Conservation (phyloP, 2,888 invertebrate genomes). For the Opisthograptis luteolata region DNA sequence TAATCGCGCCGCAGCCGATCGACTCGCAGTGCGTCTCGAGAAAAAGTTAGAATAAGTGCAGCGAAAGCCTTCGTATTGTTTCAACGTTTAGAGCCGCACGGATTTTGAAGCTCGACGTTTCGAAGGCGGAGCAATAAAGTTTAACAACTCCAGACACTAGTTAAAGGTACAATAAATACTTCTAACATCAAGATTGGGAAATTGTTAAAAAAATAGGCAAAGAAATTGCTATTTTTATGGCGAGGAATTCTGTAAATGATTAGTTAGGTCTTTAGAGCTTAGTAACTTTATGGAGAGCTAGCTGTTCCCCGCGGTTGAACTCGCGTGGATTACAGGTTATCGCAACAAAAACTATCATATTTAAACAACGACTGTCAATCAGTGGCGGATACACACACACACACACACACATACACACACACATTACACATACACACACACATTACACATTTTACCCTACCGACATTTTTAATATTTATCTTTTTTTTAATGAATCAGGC, state of each 20-base stretch:
- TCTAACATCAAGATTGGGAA: slow-evolving; percentile 6
- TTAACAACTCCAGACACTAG: slow-evolving; percentile 20
- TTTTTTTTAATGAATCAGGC: no score
- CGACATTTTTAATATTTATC: no score
- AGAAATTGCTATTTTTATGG: not conserved
- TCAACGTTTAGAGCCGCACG: not conserved
- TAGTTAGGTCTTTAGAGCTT: no score
- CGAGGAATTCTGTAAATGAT: not conserved
- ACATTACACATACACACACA: no score
- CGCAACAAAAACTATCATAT: no score
- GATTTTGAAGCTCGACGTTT: slow-evolving; percentile 25
- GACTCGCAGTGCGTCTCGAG: slow-evolving; percentile 50
- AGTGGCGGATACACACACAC: no score
- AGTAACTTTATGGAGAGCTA: no score
- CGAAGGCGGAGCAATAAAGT: slow-evolving; percentile 26
- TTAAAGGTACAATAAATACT: slow-evolving; percentile 12
- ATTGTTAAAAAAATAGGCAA: not conserved
- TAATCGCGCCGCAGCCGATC: slow-evolving; percentile 75
- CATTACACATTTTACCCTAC: no score
- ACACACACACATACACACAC: no score
- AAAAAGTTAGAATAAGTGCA: slow-evolving; percentile 75
- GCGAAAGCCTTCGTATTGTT: slow-evolving; percentile 37
- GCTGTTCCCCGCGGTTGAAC: no score
- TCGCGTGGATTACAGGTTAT: no score
- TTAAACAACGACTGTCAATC: no score